phyloP scores from a whole-genome alignment of 1,140 invertebrate genomes.

The Antheraea pernyi region DNA sequence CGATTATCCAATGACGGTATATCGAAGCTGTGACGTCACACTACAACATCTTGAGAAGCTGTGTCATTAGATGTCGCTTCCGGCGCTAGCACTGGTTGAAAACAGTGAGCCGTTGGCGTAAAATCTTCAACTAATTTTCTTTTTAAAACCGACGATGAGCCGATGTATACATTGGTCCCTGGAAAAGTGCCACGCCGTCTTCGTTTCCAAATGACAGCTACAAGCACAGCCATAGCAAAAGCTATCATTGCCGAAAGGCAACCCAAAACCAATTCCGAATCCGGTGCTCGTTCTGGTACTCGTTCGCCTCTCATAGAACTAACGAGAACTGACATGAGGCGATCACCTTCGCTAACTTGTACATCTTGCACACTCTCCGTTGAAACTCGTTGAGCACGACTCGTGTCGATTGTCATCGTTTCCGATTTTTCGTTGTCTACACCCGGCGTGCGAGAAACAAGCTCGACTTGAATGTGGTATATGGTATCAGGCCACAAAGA shows the following conservation, averaged over 20 bases:
- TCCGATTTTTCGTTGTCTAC: conserved; percentile 81
- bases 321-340: conserved; percentile 80
- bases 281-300: conserved; percentile 69
- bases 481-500: conserved; percentile 90
- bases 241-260: conserved; percentile 78
- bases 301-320: conserved; percentile 80
- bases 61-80: conserved; percentile 60
- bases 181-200: conserved; percentile 76
- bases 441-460: conserved; percentile 80
- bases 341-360: conserved; percentile 79
- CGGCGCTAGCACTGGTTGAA: conserved; percentile 80
- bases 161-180: conserved; percentile 81
- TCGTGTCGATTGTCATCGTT: conserved; percentile 82
- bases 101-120: conserved; percentile 71
- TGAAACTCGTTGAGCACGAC: conserved; percentile 80
- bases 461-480: conserved; percentile 88
- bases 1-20: conserved; percentile 73
- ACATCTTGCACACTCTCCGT: conserved; percentile 81
- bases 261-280: conserved; percentile 79
- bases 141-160: conserved; percentile 78
- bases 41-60: conserved; percentile 76
- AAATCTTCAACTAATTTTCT: conserved; percentile 81
- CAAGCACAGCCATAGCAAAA: conserved; percentile 77
- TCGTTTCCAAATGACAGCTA: conserved; percentile 77
- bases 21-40: conserved; percentile 82